Base-by-base conservation (phyloP, 2,888 invertebrate genomes). In the Ceramica pisi region DNA sequence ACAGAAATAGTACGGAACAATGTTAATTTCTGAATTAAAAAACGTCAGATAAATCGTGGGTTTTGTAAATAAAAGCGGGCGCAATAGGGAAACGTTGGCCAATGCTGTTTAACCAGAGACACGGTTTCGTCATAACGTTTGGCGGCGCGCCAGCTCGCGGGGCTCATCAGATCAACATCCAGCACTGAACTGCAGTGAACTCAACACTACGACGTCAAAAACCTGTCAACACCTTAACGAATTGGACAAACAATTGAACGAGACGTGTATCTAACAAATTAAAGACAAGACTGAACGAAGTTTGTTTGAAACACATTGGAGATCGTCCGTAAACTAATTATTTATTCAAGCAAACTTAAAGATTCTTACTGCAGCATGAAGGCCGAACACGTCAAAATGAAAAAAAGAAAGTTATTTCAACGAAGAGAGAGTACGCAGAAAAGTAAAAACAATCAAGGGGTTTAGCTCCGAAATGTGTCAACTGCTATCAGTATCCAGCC, bases 41-140 rank as follows among this genome's bases (percentile, higher is more conserved):
- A 74, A 65, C 65, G 70, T 61, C 55, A 48, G 70, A 83, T 76
- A 75, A 81, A 75, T 65, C 56, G 53, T 23, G 23, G 59, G 46
- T 55, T 79, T 77, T 60, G 78, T 84, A 71, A 84, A 82, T 84
- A 80, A 75, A 67, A 69, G 67, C 74, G 56, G 44, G n/a, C 46
- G 67, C 67, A 81, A 82, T 82, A 82, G 86, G 82, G 80, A 83
- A 84, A 72, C 67, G 80, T 88, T 88, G 78, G 82, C 82, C 86
- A 86, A 86, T 84, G 80, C 82, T 83, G 82, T 83, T 84, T 67
- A 69, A 81, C 74, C 75, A 85, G 81, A 89, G 82, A 86, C 84
- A 84, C 82, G 82, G 83, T 93, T 91, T 91, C 92, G 89, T 90
- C 90, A 92, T 85, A 84, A 84, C 76, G 68, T 56, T 80, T 94